Percentiles rank a stretch among this genome's conserved stretches.
These are phyloP conservation scores for Trichopoda pennipes DNA, from an alignment of 2,888 invertebrate species.

Conservation along the genomic window DNA sequence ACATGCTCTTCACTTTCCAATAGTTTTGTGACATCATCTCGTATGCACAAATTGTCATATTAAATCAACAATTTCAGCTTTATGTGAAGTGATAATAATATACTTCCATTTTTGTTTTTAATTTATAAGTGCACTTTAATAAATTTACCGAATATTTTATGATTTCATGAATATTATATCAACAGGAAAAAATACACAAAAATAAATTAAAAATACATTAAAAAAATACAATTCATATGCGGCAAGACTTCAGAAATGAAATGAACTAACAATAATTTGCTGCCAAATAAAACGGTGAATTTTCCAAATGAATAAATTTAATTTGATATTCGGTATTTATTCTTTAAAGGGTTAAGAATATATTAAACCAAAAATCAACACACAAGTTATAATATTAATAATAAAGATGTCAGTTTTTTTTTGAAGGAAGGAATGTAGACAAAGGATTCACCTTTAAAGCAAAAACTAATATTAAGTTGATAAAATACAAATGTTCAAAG, in stretches of 20 bases:
- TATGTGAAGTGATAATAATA: constrained; percentile 21
- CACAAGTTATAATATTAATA: neutral
- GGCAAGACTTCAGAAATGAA: constrained; percentile 5
- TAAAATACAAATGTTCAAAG: no score
- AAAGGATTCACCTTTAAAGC: no score
- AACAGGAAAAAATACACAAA: neutral
- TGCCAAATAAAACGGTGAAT: no score
- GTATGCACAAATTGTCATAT: no score
- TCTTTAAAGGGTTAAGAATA: no score
- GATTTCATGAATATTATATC: constrained; percentile 1
- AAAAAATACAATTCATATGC: neutral
- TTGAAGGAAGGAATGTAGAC: no score
- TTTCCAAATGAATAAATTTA: no score
- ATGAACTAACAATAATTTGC: constrained; percentile 10
- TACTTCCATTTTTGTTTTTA: neutral
- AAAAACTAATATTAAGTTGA: no score
- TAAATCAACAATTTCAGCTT: constrained; percentile 4
- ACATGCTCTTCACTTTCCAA: no score
- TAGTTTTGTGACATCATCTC: no score
- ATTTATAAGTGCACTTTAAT: constrained; percentile 4
- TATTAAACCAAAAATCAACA: neutral
- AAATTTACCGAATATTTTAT: constrained; percentile 29
- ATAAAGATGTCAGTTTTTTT: neutral
- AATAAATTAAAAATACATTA: neutral
- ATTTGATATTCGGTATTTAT: no score